Percentiles rank a stretch among this genome's conserved stretches.
These are phyloP conservation scores for Hypomecis punctinalis DNA, from an alignment of 2,888 invertebrate genomes.

Conservation along the genomic window DNA sequence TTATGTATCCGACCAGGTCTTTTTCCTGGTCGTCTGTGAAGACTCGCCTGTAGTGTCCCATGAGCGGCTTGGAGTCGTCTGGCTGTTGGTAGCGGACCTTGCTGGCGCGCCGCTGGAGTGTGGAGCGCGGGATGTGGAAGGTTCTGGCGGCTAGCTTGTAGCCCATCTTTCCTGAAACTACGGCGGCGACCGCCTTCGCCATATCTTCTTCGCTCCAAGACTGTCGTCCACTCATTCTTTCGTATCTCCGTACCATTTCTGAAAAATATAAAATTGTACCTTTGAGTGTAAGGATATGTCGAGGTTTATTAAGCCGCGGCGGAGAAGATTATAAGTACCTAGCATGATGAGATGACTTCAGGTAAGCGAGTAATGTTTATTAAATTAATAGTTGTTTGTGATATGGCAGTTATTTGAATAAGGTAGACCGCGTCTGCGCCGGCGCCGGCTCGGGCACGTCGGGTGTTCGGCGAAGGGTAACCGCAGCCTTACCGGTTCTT, in stretches of 20 bases:
- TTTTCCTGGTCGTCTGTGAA: constrained; percentile 81
- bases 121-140: constrained; percentile 80
- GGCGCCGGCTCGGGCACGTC: constrained; percentile 47
- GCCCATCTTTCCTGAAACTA: constrained; percentile 81
- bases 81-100: constrained; percentile 77
- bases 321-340: constrained; percentile 9
- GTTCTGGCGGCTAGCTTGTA: constrained; percentile 80
- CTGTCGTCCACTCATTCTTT: constrained; percentile 81
- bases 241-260: constrained; percentile 83
- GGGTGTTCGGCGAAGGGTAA: constrained; percentile 78
- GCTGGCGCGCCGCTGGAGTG: constrained; percentile 78
- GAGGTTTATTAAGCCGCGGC: background rate
- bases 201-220: constrained; percentile 82
- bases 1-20: constrained; percentile 79
- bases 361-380: constrained; percentile 32
- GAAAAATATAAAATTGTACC: constrained; percentile 50
- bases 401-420: constrained; percentile 54
- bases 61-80: constrained; percentile 76
- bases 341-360: constrained; percentile 18
- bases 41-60: constrained; percentile 80
- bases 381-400: constrained; percentile 44
- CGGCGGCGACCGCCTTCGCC: constrained; percentile 81
- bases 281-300: background rate
- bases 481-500: constrained; percentile 79
- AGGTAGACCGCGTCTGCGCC: constrained; percentile 46